phyloP scores from a whole-genome alignment of 2,113 vertebrate species.

The Sander lucioperca region DNA sequence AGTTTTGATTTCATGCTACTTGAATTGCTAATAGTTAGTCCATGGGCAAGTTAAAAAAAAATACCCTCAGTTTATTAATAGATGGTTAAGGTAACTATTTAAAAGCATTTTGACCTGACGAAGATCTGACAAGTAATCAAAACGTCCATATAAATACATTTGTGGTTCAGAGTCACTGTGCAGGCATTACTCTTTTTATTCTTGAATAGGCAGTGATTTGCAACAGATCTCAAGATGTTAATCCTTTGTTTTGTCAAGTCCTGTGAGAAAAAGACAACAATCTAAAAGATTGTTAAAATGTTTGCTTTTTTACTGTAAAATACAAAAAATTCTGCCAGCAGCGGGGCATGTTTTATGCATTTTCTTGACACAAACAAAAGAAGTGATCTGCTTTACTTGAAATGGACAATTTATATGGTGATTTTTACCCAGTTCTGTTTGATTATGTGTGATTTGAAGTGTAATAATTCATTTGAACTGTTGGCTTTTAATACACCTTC shows the following conservation, averaged over 20 bases:
- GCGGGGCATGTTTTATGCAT: background rate
- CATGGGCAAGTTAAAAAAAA: too few species aligned
- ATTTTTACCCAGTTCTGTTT: background rate
- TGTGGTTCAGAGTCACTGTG: background rate
- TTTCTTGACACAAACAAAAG: background rate
- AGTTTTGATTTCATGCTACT: background rate
- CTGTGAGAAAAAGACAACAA: background rate
- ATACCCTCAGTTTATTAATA: too few species aligned
- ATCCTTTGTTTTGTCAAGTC: background rate
- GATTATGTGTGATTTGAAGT: background rate
- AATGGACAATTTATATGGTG: background rate
- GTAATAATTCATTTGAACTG: background rate
- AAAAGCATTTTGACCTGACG: background rate
- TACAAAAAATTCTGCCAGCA: background rate
- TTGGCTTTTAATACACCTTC: constrained; percentile 18
- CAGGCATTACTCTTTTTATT: background rate
- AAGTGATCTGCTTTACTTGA: background rate
- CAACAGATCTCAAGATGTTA: background rate
- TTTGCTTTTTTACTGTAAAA: background rate
- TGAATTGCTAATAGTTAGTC: background rate
- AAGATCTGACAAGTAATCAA: background rate
- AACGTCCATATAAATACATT: background rate
- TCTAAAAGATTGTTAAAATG: background rate
- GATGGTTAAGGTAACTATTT: too few species aligned
- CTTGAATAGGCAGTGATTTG: background rate